Conservation (phyloP, 2,888 invertebrate species). For the Ypsolopha sequella region DNA sequence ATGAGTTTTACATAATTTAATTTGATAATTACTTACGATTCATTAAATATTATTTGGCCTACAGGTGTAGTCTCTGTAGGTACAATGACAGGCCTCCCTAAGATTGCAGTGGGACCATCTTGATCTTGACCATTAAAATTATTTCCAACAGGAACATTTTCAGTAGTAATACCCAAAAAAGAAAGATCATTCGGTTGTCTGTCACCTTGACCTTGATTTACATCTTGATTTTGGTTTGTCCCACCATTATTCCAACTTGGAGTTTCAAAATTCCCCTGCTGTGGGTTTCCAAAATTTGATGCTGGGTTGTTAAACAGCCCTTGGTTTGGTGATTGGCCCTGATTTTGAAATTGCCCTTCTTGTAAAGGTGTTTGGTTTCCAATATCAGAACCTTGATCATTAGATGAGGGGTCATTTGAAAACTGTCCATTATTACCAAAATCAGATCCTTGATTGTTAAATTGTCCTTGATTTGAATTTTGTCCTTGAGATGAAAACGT, state of each 20-base stretch:
- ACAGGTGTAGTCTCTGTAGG: constrained; percentile 10
- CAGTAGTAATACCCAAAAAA: background rate
- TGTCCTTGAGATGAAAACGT: background rate
- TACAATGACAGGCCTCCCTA: constrained; percentile 21
- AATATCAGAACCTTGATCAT: background rate
- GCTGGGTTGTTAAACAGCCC: background rate
- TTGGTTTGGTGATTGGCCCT: constrained; percentile 5
- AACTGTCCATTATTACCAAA: constrained; percentile 5
- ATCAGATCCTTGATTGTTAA: background rate
- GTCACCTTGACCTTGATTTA: background rate
- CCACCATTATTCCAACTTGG: background rate
- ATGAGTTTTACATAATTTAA: background rate
- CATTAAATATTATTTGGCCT: constrained; percentile 14
- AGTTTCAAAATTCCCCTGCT: background rate
- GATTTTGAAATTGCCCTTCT: constrained; percentile 9
- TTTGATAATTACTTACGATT: constrained; percentile 12
- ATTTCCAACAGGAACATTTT: background rate
- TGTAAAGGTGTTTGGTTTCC: constrained; percentile 4
- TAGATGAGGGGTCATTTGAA: background rate
- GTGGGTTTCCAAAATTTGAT: too few species aligned
- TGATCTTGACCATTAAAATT: constrained; percentile 12
- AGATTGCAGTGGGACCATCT: constrained; percentile 14
- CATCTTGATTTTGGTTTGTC: background rate
- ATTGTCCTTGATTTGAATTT: too few species aligned
- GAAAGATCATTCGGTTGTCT: background rate